Evolutionary conservation across 2,113 vertebrate species (phyloP).

Genomic region (Beaufortia kweichowensis): DNA sequence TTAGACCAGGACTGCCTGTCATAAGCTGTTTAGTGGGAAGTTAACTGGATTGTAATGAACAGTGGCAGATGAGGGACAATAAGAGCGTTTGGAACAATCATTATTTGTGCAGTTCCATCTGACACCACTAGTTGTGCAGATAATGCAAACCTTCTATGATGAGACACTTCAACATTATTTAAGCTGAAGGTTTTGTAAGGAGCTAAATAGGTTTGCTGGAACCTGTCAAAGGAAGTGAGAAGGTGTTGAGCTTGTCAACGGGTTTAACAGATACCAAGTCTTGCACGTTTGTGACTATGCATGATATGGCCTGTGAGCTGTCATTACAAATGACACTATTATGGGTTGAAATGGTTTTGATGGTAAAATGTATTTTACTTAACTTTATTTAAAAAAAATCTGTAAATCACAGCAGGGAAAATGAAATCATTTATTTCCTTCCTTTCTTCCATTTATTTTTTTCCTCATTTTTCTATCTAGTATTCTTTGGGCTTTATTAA

Average conservation of each 20-base stretch:
- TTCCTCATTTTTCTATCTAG: no score
- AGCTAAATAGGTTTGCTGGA: constrained; percentile 12
- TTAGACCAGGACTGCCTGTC: no score
- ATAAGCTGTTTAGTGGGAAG: no score
- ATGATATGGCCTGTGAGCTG: constrained; percentile 21
- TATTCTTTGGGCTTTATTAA: no score
- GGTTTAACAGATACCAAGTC: constrained; percentile 30
- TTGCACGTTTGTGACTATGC: constrained; percentile 43
- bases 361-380: no score
- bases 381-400: background rate
- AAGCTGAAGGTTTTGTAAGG: constrained; percentile 23
- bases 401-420: background rate
- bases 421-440: background rate
- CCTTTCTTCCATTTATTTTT: no score
- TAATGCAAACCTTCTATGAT: constrained; percentile 3
- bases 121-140: constrained; percentile 4
- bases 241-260: constrained; percentile 12
- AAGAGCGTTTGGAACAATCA: background rate
- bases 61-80: background rate
- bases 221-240: constrained; percentile 33
- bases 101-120: background rate
- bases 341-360: background rate
- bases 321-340: constrained; percentile 27
- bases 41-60: background rate
- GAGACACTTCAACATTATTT: constrained; percentile 1